Conservation (phyloP, 2,113 vertebrate genomes). For the Paraplagusia blochii region DNA sequence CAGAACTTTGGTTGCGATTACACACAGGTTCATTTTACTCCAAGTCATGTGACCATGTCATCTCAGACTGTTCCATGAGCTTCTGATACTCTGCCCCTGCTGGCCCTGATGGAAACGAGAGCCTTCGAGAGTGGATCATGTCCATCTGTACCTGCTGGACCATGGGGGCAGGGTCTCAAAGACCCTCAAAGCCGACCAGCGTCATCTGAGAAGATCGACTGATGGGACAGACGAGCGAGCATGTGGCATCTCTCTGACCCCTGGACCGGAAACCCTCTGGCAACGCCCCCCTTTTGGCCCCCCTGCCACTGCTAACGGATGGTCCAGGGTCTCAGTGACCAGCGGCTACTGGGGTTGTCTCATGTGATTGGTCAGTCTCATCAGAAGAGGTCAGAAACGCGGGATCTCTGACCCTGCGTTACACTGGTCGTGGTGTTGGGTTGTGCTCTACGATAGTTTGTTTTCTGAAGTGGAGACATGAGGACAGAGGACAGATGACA, state of each 20-base stretch:
- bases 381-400: constrained; percentile 56
- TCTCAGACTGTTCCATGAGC: not conserved
- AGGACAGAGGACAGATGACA: constrained; percentile 38
- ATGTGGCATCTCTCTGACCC: constrained; percentile 71
- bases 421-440: constrained; percentile 41
- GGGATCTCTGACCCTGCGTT: constrained; percentile 55
- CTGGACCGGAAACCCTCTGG: constrained; percentile 55
- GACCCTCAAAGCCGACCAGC: constrained; percentile 51
- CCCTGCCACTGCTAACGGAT: constrained; percentile 54
- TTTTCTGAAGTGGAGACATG: constrained; percentile 31
- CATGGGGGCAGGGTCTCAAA: not conserved
- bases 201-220: constrained; percentile 51
- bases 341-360: constrained; percentile 55
- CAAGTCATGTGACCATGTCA: too few species aligned
- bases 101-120: constrained; percentile 19
- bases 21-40: too few species aligned
- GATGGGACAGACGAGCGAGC: constrained; percentile 67
- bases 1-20: too few species aligned
- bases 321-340: constrained; percentile 36
- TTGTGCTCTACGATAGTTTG: constrained; percentile 12
- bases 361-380: constrained; percentile 58
- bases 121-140: constrained; percentile 44
- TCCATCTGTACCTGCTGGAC: constrained; percentile 28
- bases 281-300: constrained; percentile 35
- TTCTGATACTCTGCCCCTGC: constrained; percentile 7